Evolutionary conservation across 92 coral and sea anemone species (phyloP), one percentile per base, ranked within the genome.

Genomic region (Porites cylindrica): DNA sequence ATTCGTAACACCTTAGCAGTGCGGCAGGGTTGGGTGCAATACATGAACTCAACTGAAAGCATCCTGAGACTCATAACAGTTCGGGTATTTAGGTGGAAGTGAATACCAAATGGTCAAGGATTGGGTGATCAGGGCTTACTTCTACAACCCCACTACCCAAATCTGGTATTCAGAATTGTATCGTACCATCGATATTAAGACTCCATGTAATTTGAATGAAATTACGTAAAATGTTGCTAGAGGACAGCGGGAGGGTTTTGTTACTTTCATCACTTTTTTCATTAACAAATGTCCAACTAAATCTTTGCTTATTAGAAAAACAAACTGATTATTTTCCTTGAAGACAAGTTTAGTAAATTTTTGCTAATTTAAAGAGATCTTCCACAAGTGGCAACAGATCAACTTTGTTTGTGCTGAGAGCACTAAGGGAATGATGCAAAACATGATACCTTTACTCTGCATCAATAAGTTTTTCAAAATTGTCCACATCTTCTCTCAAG

Each of bases 371-470:
- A 17, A 60, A 63, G 17, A 86, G 84, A 76, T 91, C 86, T 2
- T 54, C 79, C 14, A 88, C 67, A 1, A 86, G 80, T 1, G 91
- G 88, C 1, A 91, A 87, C 19, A 70, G 50, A 19, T 76, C 85
- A 2, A 86, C 76, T 59, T 89, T 89, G 82, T 89, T 84, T 19
- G n/a, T n/a, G 4, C 58, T 38, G 1, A 90, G 59, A 1, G 78
- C 67, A 13, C 38, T 29, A 23, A 85, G 79, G 7, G 93, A 90
- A 50, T 90, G 90, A 75, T 85, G 80, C 5, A 86, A 85, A 58
- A 85, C 68, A 13, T 75, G 77, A 77, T 65, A 20, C 12, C 62
- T 23, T 87, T 90, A 90, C 60, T 90, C 93, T 64, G 82, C 24
- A 21, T 21, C 23, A 21, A 21, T 21, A 21, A 21, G 23, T 21